phyloP scores from a whole-genome alignment of 2,797 vertebrate species.

The Falco columbarius region DNA sequence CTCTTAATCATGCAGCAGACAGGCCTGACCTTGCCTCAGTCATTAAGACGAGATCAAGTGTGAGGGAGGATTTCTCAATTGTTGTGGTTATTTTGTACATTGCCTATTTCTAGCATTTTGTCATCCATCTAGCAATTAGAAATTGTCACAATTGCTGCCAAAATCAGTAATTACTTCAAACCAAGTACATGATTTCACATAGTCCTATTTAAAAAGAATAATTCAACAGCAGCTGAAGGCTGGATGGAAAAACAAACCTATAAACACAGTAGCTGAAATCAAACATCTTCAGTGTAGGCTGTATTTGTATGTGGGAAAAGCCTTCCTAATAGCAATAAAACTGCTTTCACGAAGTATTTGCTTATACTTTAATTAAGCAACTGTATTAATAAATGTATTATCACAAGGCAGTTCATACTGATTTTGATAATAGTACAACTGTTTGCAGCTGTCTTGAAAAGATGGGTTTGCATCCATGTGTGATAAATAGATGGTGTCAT shows the following conservation, averaged over 20 bases:
- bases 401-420: background rate
- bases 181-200: background rate
- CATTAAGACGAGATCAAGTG: background rate
- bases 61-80: conserved; percentile 1
- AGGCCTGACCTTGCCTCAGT: background rate
- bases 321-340: background rate
- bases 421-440: background rate
- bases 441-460: background rate
- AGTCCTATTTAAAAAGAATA: background rate
- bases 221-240: background rate
- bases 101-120: background rate
- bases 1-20: conserved; percentile 13
- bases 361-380: background rate
- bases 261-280: background rate
- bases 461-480: background rate
- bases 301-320: background rate
- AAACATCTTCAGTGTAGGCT: background rate
- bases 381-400: background rate
- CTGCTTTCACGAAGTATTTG: background rate
- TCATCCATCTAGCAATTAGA: background rate
- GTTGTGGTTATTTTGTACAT: background rate
- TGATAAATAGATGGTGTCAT: background rate
- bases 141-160: background rate
- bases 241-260: background rate
- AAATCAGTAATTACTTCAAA: background rate